A percentile compares a stretch with the other conserved stretches of the same genome.
phyloP scores from a whole-genome alignment of 2,797 vertebrate genomes.

The Pipistrellus pygmaeus region DNA sequence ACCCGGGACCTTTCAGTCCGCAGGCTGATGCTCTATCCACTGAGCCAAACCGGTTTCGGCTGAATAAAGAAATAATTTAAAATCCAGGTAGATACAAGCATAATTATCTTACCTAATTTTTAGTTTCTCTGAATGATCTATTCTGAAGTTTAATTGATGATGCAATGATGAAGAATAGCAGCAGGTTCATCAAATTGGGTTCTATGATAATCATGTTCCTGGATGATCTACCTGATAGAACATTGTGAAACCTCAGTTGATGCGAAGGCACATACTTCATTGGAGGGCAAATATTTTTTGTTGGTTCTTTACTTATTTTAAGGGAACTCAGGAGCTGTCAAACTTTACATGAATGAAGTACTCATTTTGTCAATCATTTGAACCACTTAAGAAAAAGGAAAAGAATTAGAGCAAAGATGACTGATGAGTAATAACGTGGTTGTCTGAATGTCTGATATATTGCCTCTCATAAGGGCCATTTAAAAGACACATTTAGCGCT shows the following conservation, averaged over 20 bases:
- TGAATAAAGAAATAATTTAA: constrained; percentile 2
- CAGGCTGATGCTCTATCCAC: too few relatives aligned
- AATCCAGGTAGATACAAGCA: background rate
- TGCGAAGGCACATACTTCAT: background rate
- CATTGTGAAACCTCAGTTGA: background rate
- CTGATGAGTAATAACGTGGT: constrained; percentile 44
- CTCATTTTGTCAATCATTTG: constrained; percentile 60
- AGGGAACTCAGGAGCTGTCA: background rate
- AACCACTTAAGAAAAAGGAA: constrained; percentile 55
- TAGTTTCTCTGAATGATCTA: background rate
- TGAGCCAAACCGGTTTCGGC: too few relatives aligned
- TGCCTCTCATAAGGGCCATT: background rate
- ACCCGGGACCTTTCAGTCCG: too few relatives aligned
- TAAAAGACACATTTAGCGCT: constrained; percentile 37
- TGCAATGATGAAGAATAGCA: background rate
- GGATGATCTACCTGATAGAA: background rate
- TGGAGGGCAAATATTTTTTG: background rate
- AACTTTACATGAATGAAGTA: constrained; percentile 25
- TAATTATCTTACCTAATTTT: constrained; percentile 23
- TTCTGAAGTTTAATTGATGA: background rate
- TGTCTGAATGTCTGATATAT: background rate
- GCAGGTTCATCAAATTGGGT: background rate
- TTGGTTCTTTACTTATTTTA: constrained; percentile 20
- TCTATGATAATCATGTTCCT: background rate
- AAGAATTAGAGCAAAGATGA: constrained; percentile 62